These are phyloP conservation scores for Malurus elegans DNA, from an alignment of 2,113 vertebrate species.

Conservation along the genomic window DNA sequence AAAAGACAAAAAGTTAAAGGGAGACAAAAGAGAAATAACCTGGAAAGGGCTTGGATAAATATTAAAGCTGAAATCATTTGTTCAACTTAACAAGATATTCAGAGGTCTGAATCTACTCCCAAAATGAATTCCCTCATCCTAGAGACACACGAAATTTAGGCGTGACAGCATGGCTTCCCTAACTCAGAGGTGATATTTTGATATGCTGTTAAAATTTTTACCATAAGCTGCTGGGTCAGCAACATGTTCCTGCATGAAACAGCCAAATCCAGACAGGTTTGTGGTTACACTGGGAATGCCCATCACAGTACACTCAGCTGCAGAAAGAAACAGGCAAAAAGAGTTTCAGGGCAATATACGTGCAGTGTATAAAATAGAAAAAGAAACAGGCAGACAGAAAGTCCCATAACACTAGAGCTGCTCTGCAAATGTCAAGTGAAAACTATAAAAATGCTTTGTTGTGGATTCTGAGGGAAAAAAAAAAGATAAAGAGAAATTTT, in stretches of 20 bases:
- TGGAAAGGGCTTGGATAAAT: background rate
- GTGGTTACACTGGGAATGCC: slow-evolving; percentile 98
- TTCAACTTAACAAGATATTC: background rate
- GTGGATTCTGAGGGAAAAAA: background rate
- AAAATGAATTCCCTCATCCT: background rate
- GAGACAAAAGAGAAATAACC: background rate
- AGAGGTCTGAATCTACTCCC: background rate
- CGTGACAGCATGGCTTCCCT: background rate
- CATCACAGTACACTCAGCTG: slow-evolving; percentile 97
- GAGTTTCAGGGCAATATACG: background rate
- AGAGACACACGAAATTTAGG: background rate
- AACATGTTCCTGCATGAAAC: slow-evolving; percentile 96
- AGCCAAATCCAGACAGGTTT: slow-evolving; percentile 96
- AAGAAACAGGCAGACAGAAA: background rate
- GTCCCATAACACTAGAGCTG: background rate
- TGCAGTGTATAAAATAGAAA: background rate
- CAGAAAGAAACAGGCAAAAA: slow-evolving; percentile 23
- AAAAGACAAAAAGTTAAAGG: background rate
- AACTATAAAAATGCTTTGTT: background rate
- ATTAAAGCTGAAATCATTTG: background rate
- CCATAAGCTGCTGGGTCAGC: slow-evolving; percentile 93
- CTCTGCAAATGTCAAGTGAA: background rate
- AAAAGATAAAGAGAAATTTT: background rate
- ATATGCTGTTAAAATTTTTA: slow-evolving; percentile 37
- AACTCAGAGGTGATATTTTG: background rate